Base-by-base conservation (phyloP, 2,113 vertebrate species). In the Hemichromis elongatus region DNA sequence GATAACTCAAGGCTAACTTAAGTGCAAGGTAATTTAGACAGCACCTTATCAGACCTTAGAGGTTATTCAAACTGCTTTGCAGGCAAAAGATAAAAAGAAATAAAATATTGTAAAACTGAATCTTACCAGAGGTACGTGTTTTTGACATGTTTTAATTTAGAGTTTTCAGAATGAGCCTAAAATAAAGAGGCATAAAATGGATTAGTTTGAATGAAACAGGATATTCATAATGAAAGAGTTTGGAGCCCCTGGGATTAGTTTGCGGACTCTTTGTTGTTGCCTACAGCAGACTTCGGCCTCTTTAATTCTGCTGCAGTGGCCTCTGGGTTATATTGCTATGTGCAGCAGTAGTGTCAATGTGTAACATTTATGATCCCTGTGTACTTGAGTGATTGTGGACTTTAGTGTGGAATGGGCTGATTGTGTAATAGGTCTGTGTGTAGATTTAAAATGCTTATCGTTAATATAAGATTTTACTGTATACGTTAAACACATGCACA, bases 341-440 rank as follows among this genome's bases (percentile, higher is more conserved):
- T 30, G 9, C 6, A 2, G 24, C 5, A 21, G 12, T 47, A 21
- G 52, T 82, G 37, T 89, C 79, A 88, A 89, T 89, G 86, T 77
- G 14, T 73, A 59, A 26, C 5, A 88, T 94, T 93, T 93, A 93
- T 78, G 70, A 89, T 33, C n/a, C 24, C 8, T 47, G 47, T 19
- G 21, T 9, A 45, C 52, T 3, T 24, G 24, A 55, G 57, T 50
- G 42, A 73, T 12, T 81, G 5, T 87, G 84, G 78, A 92, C 91
- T 89, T 82, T 85, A 80, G 53, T 63, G 68, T 63, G 16, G 55
- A 26, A 28, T 16, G 4, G 37, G 40, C 47, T 10, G 84, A 73
- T 84, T 68, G 28, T 54, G 55, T 70, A 68, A 84, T 79, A 24
- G 5, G 50, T 35, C 11, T 6, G 35, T 24, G 19, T 56, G n/a